These are phyloP conservation scores for Poecile montanus DNA, from an alignment of 2,797 vertebrate genomes.

Conservation along the genomic window DNA sequence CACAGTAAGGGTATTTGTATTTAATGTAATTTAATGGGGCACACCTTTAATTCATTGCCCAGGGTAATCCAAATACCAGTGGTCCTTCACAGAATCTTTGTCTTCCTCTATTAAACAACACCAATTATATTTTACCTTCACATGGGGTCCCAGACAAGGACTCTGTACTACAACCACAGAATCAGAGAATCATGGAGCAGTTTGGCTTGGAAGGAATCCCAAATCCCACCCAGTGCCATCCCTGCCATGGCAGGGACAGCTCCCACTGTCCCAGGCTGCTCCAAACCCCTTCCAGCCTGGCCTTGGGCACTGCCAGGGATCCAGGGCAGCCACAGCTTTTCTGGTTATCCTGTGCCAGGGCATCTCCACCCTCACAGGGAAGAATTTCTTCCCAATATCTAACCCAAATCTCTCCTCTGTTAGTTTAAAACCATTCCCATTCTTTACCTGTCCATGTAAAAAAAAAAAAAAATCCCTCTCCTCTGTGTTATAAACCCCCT, in stretches of 20 bases:
- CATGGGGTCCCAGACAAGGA: neutral
- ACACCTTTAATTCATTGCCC: conserved; percentile 61
- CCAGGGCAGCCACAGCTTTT: neutral
- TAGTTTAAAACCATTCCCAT: neutral
- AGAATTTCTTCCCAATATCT: neutral
- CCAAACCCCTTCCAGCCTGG: fast-evolving
- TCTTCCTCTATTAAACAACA: conserved; percentile 3
- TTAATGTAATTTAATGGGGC: conserved; percentile 22
- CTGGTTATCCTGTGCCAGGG: neutral
- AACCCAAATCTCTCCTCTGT: neutral
- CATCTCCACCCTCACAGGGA: fast-evolving
- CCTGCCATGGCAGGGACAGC: neutral
- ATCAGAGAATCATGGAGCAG: neutral
- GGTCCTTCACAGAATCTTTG: conserved; percentile 11
- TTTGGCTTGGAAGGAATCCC: neutral
- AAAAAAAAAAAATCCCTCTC: neutral
- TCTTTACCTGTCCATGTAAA: neutral
- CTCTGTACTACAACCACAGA: conserved; percentile 10
- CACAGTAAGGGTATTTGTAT: conserved; percentile 52
- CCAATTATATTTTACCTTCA: neutral
- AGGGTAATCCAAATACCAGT: conserved; percentile 39
- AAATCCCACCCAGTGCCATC: fast-evolving
- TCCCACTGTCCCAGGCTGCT: fast-evolving
- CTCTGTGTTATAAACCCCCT: neutral
- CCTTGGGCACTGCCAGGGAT: neutral